Evolutionary conservation across 2,113 vertebrate species (phyloP).

Genomic region (Stigmatopora nigra): DNA sequence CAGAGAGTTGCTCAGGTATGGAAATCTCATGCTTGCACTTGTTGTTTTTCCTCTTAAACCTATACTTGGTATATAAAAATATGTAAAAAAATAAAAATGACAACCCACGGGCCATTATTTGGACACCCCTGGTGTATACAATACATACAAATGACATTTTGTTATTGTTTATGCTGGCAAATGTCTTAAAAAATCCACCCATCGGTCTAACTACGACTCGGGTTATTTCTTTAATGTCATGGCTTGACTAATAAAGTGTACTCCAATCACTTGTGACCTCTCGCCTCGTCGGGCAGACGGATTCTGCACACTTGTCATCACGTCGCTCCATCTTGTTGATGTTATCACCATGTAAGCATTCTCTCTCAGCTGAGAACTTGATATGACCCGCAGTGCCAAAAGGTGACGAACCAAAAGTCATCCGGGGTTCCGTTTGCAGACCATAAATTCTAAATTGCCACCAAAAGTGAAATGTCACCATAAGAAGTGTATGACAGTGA

Average conservation of each 20-base stretch:
- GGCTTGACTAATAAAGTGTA: constrained; percentile 29
- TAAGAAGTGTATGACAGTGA: background rate
- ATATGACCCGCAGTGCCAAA: constrained; percentile 60
- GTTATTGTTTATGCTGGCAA: background rate
- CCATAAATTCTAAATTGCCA: constrained; percentile 4
- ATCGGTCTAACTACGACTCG: background rate
- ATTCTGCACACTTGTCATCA: constrained; percentile 66
- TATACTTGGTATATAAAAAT: background rate
- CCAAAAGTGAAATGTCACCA: background rate
- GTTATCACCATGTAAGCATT: constrained; percentile 58
- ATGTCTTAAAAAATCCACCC: background rate
- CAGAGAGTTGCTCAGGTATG: constrained; percentile 39
- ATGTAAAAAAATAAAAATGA: too few species aligned
- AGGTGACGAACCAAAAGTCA: constrained; percentile 19
- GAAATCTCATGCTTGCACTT: constrained; percentile 15
- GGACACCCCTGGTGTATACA: background rate
- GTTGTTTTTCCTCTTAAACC: background rate
- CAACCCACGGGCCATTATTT: background rate
- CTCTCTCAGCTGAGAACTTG: constrained; percentile 61
- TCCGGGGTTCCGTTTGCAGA: constrained; percentile 16
- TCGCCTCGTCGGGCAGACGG: constrained; percentile 46
- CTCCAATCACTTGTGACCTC: constrained; percentile 51
- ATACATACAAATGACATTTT: too few species aligned
- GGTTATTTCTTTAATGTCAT: constrained; percentile 18
- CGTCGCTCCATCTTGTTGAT: constrained; percentile 61